phyloP scores from a whole-genome alignment of 2,888 invertebrate species.

The Heliconius cydno region DNA sequence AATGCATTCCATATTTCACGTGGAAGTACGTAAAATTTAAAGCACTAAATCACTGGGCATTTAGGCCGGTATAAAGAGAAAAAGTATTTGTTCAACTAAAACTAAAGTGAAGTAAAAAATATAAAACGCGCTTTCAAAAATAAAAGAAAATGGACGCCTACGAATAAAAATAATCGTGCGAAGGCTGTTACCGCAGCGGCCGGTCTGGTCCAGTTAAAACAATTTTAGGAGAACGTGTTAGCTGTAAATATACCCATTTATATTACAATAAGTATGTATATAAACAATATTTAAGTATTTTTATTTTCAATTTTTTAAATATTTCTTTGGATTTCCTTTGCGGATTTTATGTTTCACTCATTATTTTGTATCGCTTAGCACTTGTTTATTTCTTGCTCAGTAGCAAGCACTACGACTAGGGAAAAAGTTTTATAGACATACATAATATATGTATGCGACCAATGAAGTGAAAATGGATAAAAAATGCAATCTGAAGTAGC shows the following conservation, averaged over 20 bases:
- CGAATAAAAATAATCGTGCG: conserved; percentile 32
- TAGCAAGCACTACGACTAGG: too few relatives aligned
- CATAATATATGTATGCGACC: too few relatives aligned
- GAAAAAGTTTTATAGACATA: too few relatives aligned
- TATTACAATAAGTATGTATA: conserved; percentile 1
- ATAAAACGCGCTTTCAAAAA: conserved; percentile 21
- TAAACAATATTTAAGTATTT: neutral
- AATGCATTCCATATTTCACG: conserved; percentile 16
- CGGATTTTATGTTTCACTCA: too few relatives aligned
- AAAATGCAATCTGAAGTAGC: too few relatives aligned
- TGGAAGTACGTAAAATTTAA: conserved; percentile 19
- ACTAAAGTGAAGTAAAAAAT: conserved; percentile 25
- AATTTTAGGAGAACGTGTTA: neutral
- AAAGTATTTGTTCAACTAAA: conserved; percentile 36
- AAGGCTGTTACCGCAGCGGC: conserved; percentile 34
- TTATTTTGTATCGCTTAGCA: too few relatives aligned
- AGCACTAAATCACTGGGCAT: conserved; percentile 29
- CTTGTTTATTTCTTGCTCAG: too few relatives aligned
- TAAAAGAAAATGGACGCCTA: conserved; percentile 31
- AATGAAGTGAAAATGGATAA: too few relatives aligned
- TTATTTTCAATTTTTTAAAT: neutral
- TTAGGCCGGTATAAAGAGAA: conserved; percentile 33
- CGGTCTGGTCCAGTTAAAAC: conserved; percentile 15
- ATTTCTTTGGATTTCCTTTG: too few relatives aligned
- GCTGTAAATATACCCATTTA: neutral